Evolutionary conservation across 2,888 invertebrate genomes (phyloP).

Genomic region (Pycnomerus fuliginosus): DNA sequence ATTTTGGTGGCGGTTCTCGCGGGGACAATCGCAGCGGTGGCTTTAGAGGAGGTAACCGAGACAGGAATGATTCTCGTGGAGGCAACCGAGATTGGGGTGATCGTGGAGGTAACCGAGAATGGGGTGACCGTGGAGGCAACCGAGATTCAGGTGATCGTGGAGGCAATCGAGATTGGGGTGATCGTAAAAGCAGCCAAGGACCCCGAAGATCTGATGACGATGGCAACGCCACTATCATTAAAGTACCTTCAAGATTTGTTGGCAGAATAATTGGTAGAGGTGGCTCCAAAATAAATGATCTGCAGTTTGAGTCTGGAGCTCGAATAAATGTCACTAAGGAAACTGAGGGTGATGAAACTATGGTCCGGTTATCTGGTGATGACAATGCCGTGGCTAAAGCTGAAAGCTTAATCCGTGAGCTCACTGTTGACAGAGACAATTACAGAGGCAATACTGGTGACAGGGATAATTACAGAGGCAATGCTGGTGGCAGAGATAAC

Average conservation of each 20-base stretch:
- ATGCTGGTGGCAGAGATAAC: neutral
- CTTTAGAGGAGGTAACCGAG: neutral
- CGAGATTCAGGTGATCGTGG: too few species aligned
- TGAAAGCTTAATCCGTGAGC: constrained; percentile 49
- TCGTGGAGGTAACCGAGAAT: too few species aligned
- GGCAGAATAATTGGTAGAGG: constrained; percentile 72
- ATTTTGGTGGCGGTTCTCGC: constrained; percentile 1
- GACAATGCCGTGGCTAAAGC: constrained; percentile 45
- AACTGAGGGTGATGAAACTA: constrained; percentile 39
- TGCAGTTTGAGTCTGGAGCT: constrained; percentile 71
- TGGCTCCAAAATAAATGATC: constrained; percentile 82
- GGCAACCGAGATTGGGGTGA: neutral
- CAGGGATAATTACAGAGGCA: constrained; percentile 1
- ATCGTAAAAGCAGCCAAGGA: too few species aligned
- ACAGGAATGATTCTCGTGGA: neutral
- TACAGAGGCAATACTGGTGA: too few species aligned
- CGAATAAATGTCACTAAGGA: constrained; percentile 61
- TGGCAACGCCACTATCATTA: constrained; percentile 33
- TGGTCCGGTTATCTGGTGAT: constrained; percentile 49
- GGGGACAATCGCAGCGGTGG: neutral
- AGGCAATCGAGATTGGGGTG: too few species aligned
- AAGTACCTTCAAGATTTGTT: constrained; percentile 49
- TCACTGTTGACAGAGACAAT: constrained; percentile 42
- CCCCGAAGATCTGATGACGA: constrained; percentile 6
- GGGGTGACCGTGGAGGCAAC: too few species aligned